Base-by-base conservation (phyloP, 1,140 invertebrate genomes). In the Schlechtendalia chinensis region DNA sequence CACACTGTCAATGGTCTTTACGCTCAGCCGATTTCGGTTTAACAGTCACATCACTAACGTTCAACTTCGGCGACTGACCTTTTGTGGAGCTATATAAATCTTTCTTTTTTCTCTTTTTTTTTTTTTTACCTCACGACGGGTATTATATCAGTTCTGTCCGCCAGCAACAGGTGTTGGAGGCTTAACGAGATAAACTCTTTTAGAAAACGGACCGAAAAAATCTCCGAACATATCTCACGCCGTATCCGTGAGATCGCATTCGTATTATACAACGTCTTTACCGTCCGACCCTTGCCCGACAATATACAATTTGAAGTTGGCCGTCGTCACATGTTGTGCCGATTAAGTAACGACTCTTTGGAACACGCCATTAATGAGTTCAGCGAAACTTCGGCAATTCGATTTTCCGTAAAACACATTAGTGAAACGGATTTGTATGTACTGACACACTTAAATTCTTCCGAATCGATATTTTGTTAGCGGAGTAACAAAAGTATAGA, bases 1-100 rank as follows among this genome's bases (percentile, higher is more conserved):
- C 65, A n/a, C n/a, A 47, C 65, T 69, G 39, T 69, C 65, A 24
- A 47, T 69, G 45, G 65, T 50, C 47, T 69, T 69, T 69, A 69
- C 47, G 47, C 16, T 47, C 22, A 8, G 17, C 39, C 65, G 14
- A 69, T 69, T 69, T 47, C 22, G 65, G 65, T 69, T n/a, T 65
- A 39, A 32, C 32, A 69, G 39, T 69, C 45, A n/a, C 39, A 50
- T 50, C 65, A 47, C 65, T 22, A n/a, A 67, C 65, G 65, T 45
- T 47, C n/a, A 10, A 67, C 65, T 67, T 12, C n/a, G 39, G 39
- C 32, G 24, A 47, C 39, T 67, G 65, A 67, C 65, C 65, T 47
- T 39, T n/a, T 47, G 32, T 22, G n/a, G 39, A 67, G 4, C 19
- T 5, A 16, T 39, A 67, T 67, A 67, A 45, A 47, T 67, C 39